Evolutionary conservation across 2,888 invertebrate species (phyloP), one percentile per base, ranked within the genome.

Genomic region (Rhamnusium bicolor): DNA sequence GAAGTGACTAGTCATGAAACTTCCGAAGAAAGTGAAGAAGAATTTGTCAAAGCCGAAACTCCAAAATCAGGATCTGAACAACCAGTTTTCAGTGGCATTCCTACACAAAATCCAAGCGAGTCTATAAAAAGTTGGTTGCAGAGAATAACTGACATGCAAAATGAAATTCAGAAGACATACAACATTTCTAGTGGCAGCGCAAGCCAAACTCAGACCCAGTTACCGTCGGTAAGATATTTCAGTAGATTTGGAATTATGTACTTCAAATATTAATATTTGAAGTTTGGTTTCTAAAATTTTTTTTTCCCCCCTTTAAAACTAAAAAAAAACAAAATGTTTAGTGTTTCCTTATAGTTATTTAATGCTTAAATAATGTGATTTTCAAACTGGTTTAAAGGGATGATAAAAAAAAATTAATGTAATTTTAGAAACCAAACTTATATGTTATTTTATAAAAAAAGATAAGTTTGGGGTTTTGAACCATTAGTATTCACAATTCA

Each of bases 51-150:
- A 18, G 29, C 66, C 5, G 78, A 74, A 6, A 27, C 71, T 7
- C 65, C 68, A 4, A 69, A 72, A 18, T 46, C 65, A n/a, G 73
- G 73, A 16, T 32, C 21, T 12, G 74, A 62, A n/a, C 69, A 61
- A 53, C 78, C 78, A 10, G 58, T 79, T 12, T 80, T 82, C 60
- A 76, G 76, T 18, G 73, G 84, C 69, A 86, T 89, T 1, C 88
- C 89, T 10, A 84, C 84, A n/a, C 86, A 87, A 74, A 84, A 84
- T 68, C 90, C 92, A 0, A 92, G 91, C 82, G 93, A 93, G 84
- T 92, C 93, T 1, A 92, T 93, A 66, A 92, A 93, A 77, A 92
- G 92, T 80, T 95, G 95, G 95, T 89, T 94, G 69, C 93, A 94
- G 77, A 91, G 93, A 79, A 92, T 95, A 62, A 93, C 94, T 0